Evolutionary conservation across 1,140 invertebrate genomes (phyloP).

Genomic region (Telenomus remus): DNA sequence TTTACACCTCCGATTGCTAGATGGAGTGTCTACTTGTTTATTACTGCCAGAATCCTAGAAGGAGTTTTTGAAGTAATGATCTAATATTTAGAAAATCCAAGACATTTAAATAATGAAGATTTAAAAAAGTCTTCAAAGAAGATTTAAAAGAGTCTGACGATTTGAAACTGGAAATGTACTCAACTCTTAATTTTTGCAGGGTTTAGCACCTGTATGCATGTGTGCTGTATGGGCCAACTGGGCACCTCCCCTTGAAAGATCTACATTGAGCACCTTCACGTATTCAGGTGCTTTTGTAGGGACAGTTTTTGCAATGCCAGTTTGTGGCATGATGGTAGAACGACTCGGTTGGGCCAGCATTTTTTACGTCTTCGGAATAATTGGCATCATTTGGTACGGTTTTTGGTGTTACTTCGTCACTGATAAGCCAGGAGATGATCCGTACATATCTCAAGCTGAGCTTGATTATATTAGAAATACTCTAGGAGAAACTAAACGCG

Average conservation of each 20-base stretch:
- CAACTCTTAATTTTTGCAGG: too few species aligned
- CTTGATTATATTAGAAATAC: conserved; percentile 83
- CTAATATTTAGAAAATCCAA: too few species aligned
- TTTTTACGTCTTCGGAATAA: conserved; percentile 90
- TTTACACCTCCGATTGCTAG: conserved; percentile 87
- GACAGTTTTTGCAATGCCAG: conserved; percentile 86
- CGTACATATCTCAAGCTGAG: conserved; percentile 83
- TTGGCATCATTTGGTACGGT: conserved; percentile 83
- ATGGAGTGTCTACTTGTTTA: conserved; percentile 81
- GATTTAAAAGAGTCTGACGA: too few species aligned
- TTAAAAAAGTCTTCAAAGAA: too few species aligned
- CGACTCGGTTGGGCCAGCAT: conserved; percentile 89
- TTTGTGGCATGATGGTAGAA: conserved; percentile 83
- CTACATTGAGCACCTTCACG: conserved; percentile 84
- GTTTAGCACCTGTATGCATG: conserved; percentile 92
- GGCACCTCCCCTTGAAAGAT: conserved; percentile 90
- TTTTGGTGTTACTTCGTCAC: conserved; percentile 83
- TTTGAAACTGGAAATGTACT: too few species aligned
- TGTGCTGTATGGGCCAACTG: conserved; percentile 91
- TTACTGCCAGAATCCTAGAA: conserved; percentile 88
- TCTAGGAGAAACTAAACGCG: conserved; percentile 54
- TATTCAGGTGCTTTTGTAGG: conserved; percentile 90
- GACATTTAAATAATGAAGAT: too few species aligned
- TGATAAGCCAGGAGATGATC: conserved; percentile 86
- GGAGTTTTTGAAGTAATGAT: conserved; percentile 87